Evolutionary conservation across 2,113 vertebrate genomes (phyloP), one percentile per base, ranked within the genome.

Genomic region (Carassius carassius): DNA sequence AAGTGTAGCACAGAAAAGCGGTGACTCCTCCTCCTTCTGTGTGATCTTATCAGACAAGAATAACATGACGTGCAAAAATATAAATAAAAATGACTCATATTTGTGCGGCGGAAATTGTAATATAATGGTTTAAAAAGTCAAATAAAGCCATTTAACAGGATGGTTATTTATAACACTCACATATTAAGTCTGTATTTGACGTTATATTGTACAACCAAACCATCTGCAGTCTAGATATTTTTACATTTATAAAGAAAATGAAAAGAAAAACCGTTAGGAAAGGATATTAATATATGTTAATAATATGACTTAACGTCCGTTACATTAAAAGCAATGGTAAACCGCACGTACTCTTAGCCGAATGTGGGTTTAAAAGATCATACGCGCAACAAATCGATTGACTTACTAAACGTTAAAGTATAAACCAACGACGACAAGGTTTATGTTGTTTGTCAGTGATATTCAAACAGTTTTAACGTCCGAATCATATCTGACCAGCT

Each of bases 1-100:
- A 58, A 58, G 29, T 21, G 6, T 7, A n/a, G 51, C 51, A 35
- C 51, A 54, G 19, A 76, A 12, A 78, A 14, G 10, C 25, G n/a
- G 17, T 13, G 75, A 37, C 76, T 37, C 54, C 74, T 32, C 49
- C 29, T 58, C 51, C 29, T 29, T 29, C 0, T 58, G 6, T 37
- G 6, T 54, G 25, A 54, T 10, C 73, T 60, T 41, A 62, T 23
- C 76, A 60, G 60, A 60, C 76, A 37, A 60, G 76, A 78, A 78
- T 37, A 78, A 78, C 54, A 60, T 37, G 54, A 37, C 5, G 2
- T 41, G 5, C 51, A 13, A 47, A 74, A 41, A 60, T 16, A 78
- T 29, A 29, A 29, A 29, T 29, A 37, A 0, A 37, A 29, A 29
- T 41, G 54, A 78, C 54, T 41, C 17, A 60, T 58, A 58, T 37